Base-by-base conservation (phyloP, 2,113 vertebrate genomes). In the Sapajus apella region DNA sequence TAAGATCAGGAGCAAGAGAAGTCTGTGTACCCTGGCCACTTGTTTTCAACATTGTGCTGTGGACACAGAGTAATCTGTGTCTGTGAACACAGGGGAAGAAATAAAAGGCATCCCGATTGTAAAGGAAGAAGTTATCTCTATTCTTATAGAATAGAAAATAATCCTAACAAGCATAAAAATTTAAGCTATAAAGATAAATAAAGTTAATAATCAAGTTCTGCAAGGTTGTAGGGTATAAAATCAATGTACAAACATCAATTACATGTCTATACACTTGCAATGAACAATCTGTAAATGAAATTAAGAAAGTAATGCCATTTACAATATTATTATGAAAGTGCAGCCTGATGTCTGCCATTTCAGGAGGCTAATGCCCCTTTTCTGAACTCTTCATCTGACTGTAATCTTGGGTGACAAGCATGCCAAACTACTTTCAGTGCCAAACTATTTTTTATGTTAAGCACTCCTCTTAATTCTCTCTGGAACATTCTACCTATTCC, bases 401-500 rank as follows among this genome's bases (percentile, higher is more conserved):
- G 40, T 37, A 82, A 20, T 83, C 58, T 16, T 83, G 14, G 20
- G 13, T 70, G 56, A 25, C 30, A 79, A 37, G 2, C 4, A 35
- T 17, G 7, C 1, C 32, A 87, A 82, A 43, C 10, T 55, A 37
- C 2, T 35, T 40, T 55, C 23, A 52, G 18, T 27, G 11, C 6
- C 45, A 27, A 90, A 72, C 5, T 58, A 9, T 14, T 27, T 40
- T 43, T 88, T 76, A 10, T 50, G 30, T 50, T 23, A 64, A 20
- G 2, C 25, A 27, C 10, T 85, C 32, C 12, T 52, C 47, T 55
- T 55, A 75, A 52, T 7, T 18, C 37, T 96, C 8, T 32, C 43
- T 50, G 14, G 3, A 32, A 27, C 0, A n/a, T 58, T 68, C 5
- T 75, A 32, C 5, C 0, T 86, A 2, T 45, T 6, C 9, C 16